Conservation (phyloP, 2,113 vertebrate genomes). For the Poeciliopsis retropinna region DNA sequence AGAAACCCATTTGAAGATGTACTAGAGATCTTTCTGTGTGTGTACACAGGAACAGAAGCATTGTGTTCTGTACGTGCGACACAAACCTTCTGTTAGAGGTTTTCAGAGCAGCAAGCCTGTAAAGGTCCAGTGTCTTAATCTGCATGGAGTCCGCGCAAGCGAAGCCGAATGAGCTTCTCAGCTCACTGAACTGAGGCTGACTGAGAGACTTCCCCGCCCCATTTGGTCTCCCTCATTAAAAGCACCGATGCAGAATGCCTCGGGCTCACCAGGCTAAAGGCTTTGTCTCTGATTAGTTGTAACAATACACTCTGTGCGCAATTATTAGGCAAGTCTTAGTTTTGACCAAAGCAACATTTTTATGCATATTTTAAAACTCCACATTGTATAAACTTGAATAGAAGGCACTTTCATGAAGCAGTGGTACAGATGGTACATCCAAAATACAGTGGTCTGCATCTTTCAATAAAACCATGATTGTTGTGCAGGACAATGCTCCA, state of each 20-base stretch:
- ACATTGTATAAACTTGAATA: too few species aligned
- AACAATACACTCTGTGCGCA: too few species aligned
- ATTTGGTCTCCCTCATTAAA: constrained; percentile 34
- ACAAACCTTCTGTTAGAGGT: background rate
- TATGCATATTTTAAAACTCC: too few species aligned
- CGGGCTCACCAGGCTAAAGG: constrained; percentile 54
- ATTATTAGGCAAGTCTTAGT: too few species aligned
- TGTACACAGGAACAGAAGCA: constrained; percentile 10
- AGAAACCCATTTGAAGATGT: constrained; percentile 33
- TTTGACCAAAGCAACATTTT: too few species aligned
- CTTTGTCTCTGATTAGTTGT: constrained; percentile 66
- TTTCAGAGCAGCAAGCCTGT: background rate
- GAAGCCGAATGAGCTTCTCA: background rate
- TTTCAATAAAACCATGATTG: too few species aligned
- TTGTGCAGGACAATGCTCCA: too few species aligned
- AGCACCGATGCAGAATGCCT: constrained; percentile 64
- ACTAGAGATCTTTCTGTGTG: constrained; percentile 26
- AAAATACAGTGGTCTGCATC: too few species aligned
- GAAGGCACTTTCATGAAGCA: too few species aligned
- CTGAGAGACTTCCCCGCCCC: constrained; percentile 21
- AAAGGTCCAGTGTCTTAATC: background rate
- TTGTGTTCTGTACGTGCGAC: constrained; percentile 1
- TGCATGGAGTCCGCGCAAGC: background rate
- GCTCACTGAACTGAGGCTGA: background rate
- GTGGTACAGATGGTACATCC: too few species aligned